phyloP scores from a whole-genome alignment of 2,113 vertebrate species.

The Leucoraja erinaceus region DNA sequence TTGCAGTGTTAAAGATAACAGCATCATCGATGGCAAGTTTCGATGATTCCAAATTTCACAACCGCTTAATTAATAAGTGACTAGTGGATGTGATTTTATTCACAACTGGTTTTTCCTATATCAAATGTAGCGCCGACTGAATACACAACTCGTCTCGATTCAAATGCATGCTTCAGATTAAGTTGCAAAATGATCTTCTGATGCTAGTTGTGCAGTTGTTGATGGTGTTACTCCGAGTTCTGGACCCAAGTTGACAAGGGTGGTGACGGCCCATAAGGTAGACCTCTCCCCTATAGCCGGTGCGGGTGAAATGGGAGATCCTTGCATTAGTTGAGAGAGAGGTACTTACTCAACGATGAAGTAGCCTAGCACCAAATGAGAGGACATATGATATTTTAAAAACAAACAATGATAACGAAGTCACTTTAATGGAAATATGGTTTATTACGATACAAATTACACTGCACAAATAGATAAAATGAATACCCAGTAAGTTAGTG shows the following conservation, averaged over 20 bases:
- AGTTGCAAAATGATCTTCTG: neutral
- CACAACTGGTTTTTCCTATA: neutral
- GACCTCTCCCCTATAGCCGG: neutral
- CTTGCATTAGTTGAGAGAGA: neutral
- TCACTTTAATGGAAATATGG: neutral
- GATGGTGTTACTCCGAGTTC: neutral
- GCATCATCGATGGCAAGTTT: constrained; percentile 2
- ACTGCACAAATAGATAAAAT: neutral
- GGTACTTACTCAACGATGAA: neutral
- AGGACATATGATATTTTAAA: neutral
- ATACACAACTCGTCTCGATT: neutral
- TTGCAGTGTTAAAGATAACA: neutral
- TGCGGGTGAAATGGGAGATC: neutral
- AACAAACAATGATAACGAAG: neutral
- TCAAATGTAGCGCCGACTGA: neutral
- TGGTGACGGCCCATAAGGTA: neutral
- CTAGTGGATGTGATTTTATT: neutral
- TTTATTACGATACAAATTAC: neutral
- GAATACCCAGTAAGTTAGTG: neutral
- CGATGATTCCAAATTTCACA: neutral
- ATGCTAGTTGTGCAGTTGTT: neutral
- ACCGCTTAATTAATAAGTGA: neutral
- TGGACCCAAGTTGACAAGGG: neutral
- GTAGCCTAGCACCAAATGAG: neutral
- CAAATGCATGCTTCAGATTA: neutral